Conservation (phyloP, 2,113 vertebrate species). For the Pollachius pollachius region DNA sequence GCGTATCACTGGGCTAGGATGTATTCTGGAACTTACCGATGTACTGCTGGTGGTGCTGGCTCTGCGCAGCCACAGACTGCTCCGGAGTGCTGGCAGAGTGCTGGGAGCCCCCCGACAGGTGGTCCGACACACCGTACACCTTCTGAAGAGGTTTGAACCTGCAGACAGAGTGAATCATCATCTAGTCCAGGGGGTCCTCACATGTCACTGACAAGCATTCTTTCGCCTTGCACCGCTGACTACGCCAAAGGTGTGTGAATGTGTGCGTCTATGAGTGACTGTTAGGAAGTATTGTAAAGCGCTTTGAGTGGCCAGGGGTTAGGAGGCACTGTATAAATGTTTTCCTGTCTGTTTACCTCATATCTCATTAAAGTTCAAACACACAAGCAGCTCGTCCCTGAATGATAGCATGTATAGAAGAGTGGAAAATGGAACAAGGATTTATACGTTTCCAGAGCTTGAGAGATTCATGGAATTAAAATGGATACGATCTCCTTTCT, state of each 20-base stretch:
- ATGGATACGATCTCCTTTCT: background rate
- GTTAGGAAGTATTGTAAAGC: too few relatives aligned
- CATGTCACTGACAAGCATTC: background rate
- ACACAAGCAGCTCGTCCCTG: background rate
- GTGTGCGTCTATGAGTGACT: too few relatives aligned
- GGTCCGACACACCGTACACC: conserved; percentile 84
- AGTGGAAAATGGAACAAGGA: background rate
- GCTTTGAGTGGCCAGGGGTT: too few relatives aligned
- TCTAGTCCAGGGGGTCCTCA: too few relatives aligned
- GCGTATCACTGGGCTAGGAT: too few relatives aligned
- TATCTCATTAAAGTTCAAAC: too few relatives aligned
- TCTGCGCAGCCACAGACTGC: conserved; percentile 89
- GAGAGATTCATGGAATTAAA: too few relatives aligned
- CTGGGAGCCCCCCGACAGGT: conserved; percentile 75
- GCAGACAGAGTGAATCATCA: conserved; percentile 1
- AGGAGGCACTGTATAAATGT: too few relatives aligned
- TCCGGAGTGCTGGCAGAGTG: conserved; percentile 81
- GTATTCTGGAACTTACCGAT: conserved; percentile 77
- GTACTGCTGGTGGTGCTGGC: conserved; percentile 96
- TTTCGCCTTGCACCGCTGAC: background rate
- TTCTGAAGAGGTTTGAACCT: conserved; percentile 94
- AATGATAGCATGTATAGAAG: background rate
- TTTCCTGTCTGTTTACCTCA: too few relatives aligned
- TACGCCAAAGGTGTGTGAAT: too few relatives aligned
- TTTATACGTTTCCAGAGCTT: too few relatives aligned